Percentiles rank a stretch among this genome's conserved stretches.
phyloP scores from a whole-genome alignment of 2,888 invertebrate genomes.

The Amiota minor region DNA sequence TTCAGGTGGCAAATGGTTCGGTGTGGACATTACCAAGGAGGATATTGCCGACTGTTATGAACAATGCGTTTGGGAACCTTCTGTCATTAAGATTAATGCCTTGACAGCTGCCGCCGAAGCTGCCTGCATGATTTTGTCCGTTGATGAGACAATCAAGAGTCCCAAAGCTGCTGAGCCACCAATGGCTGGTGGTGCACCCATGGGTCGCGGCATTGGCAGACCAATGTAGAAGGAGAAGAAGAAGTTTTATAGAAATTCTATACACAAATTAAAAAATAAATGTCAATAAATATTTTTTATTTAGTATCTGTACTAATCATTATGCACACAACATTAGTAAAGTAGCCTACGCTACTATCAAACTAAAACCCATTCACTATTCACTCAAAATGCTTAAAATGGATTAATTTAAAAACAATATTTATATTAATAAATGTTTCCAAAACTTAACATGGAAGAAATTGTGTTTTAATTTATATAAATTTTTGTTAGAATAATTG shows the following conservation, averaged over 20 bases:
- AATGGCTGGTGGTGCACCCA: constrained; percentile 74
- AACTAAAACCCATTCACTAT: too few species aligned
- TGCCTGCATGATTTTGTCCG: constrained; percentile 93
- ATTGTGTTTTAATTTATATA: too few species aligned
- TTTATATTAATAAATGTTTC: constrained; percentile 3
- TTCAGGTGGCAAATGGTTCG: constrained; percentile 89
- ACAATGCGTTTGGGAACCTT: constrained; percentile 98
- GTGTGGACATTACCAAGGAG: constrained; percentile 95
- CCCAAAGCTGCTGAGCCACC: constrained; percentile 77
- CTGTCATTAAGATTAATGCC: constrained; percentile 96
- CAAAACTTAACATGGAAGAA: neutral
- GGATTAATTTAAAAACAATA: too few species aligned
- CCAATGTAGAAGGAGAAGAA: constrained; percentile 76
- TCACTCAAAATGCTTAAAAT: too few species aligned
- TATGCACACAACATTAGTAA: too few species aligned
- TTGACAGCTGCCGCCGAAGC: constrained; percentile 97
- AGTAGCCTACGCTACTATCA: too few species aligned
- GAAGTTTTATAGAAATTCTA: constrained; percentile 21
- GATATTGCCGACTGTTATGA: constrained; percentile 95
- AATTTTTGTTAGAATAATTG: neutral
- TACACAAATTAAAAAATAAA: constrained; percentile 27
- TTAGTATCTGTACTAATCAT: constrained; percentile 33
- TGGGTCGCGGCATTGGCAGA: constrained; percentile 84
- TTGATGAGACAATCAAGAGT: constrained; percentile 99
- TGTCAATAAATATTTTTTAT: constrained; percentile 30